Conservation (phyloP, 1,140 invertebrate genomes). For the Manduca sexta region DNA sequence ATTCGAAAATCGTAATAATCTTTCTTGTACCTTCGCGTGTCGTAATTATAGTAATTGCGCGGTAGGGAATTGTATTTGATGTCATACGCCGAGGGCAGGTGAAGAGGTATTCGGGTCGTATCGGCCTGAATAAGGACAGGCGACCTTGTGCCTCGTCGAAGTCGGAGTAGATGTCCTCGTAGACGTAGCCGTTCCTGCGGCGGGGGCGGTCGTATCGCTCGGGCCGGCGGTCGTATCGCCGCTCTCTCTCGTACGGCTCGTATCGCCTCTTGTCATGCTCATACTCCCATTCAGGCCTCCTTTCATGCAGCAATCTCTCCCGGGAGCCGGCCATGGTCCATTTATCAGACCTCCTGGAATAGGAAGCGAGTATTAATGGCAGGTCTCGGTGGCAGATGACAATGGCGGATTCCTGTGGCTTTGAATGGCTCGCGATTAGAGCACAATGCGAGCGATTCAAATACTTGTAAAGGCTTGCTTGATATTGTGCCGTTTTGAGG, state of each 20-base stretch:
- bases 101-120: slow-evolving; percentile 67
- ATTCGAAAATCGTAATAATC: slow-evolving; percentile 66
- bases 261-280: slow-evolving; percentile 34
- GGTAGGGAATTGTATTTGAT: slow-evolving; percentile 59
- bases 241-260: slow-evolving; percentile 16
- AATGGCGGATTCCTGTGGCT: too few relatives aligned
- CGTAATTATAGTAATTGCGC: slow-evolving; percentile 49
- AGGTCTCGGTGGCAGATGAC: slow-evolving; percentile 4
- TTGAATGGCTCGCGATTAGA: too few relatives aligned
- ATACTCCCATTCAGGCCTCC: slow-evolving; percentile 40
- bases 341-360: slow-evolving; percentile 43
- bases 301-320: slow-evolving; percentile 53
- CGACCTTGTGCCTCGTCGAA: slow-evolving; percentile 63
- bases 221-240: slow-evolving; percentile 19
- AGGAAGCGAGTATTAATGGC: slow-evolving; percentile 48
- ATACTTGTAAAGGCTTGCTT: too few relatives aligned
- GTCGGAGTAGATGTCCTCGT: slow-evolving; percentile 69
- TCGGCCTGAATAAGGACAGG: slow-evolving; percentile 64
- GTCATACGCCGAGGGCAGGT: slow-evolving; percentile 52
- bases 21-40: slow-evolving; percentile 46
- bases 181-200: slow-evolving; percentile 67
- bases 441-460: too few relatives aligned
- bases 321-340: slow-evolving; percentile 59
- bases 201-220: slow-evolving; percentile 33
- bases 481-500: too few relatives aligned